Evolutionary conservation across 2,888 invertebrate genomes (phyloP).

Genomic region (Cylindroiulus punctatus): DNA sequence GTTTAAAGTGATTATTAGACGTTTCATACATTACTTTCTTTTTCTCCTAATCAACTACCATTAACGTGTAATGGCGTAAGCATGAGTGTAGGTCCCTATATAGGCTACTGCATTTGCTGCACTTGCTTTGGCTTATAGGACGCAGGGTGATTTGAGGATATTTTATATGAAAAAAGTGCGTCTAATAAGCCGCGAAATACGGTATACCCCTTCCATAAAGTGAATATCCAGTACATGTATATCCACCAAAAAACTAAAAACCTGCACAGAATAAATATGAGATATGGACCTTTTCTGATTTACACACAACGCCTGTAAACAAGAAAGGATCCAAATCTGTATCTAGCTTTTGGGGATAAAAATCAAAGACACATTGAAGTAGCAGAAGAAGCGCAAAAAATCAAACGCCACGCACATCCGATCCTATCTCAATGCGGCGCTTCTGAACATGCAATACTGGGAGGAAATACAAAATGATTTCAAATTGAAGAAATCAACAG

Average conservation of each 20-base stretch:
- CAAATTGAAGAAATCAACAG: slow-evolving; percentile 26
- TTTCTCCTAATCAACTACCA: no score
- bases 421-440: background rate
- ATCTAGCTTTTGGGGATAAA: background rate
- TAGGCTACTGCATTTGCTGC: no score
- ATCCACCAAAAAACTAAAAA: background rate
- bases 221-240: background rate
- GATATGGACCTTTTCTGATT: background rate
- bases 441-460: background rate
- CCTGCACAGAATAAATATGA: background rate
- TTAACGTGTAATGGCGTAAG: no score
- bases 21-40: no score
- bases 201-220: background rate
- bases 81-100: no score
- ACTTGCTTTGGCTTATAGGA: no score
- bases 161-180: no score
- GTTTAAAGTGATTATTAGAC: no score
- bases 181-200: background rate
- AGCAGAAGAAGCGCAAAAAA: background rate
- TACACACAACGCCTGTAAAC: background rate
- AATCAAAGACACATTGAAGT: background rate
- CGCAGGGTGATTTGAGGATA: no score
- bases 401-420: background rate
- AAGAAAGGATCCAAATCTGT: background rate
- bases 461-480: slow-evolving; percentile 32